Evolutionary conservation across 1,140 invertebrate species (phyloP), one percentile per base, ranked within the genome.

Genomic region (Penaeus japonicus): DNA sequence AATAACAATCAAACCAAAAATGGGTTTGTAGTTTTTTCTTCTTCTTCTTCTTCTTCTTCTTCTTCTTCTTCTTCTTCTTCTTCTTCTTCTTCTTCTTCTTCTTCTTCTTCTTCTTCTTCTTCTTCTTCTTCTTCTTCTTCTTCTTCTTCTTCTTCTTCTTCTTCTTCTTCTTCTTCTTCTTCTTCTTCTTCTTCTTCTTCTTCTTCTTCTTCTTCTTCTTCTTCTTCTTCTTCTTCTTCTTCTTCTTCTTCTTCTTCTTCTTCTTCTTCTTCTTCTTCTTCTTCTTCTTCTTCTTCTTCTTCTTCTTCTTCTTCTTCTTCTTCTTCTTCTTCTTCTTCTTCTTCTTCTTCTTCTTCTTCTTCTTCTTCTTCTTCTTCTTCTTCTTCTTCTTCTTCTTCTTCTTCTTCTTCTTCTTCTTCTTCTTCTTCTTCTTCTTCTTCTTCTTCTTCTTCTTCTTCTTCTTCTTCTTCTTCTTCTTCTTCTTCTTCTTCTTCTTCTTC

Each of bases 31-130:
- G 73, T 27, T 75, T 30, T 27, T 75, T 75, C 73, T 75, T 75
- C 73, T 75, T 75, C 73, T 75, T 75, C 73, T 75, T 75, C 73
- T 75, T 75, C 73, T 75, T 75, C 73, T 75, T 75, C 57, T 59
- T 59, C 57, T 59, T 59, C 57, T 59, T 59, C 57, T 59, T 59
- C 57, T 59, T 59, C 57, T 59, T 59, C 57, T 59, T 59, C 57
- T 59, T 59, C 57, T 59, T 59, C 57, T 59, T 59, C 57, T 59
- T 59, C 57, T 59, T 59, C 57, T 59, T 59, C 57, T n/a, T 59
- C 57, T 59, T 59, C 57, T 59, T 59, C 57, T n/a, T 59, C 57
- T 59, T 59, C 57, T 59, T 59, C 57, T 59, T 59, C 57, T 59
- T 59, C 57, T 59, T 59, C 57, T 59, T 59, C 57, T 59, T 59